Evolutionary conservation across 2,888 invertebrate genomes (phyloP).

Genomic region (Lumbricus terrestris): DNA sequence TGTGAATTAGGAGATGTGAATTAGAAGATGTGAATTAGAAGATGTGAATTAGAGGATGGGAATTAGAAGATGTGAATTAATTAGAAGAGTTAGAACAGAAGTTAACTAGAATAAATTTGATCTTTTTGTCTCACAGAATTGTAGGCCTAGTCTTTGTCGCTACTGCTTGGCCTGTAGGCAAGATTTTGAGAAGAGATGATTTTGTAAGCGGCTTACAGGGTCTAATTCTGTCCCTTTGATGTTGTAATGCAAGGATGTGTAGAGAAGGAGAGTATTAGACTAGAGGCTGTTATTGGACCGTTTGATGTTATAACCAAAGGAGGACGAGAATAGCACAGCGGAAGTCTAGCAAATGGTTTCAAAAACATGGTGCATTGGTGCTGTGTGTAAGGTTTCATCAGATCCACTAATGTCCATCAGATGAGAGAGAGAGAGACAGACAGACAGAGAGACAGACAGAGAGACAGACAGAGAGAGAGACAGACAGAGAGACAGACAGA

Average conservation of each 20-base stretch:
- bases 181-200: neutral
- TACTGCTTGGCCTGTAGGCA: neutral
- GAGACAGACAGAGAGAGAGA: too few species aligned
- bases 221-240: neutral
- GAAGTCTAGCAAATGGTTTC: neutral
- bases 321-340: neutral
- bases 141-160: neutral
- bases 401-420: neutral
- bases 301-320: neutral
- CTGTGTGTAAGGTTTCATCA: neutral
- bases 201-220: neutral
- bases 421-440: too few species aligned
- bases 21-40: too few species aligned
- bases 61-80: neutral
- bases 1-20: neutral
- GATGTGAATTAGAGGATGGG: too few species aligned
- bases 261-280: neutral
- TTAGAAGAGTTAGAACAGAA: neutral
- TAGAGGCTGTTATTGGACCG: neutral
- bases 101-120: neutral
- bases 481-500: too few species aligned
- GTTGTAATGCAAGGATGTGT: neutral
- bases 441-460: too few species aligned
- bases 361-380: neutral
- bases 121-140: neutral